Evolutionary conservation across 1,140 invertebrate genomes (phyloP), one percentile per base, ranked within the genome.

Genomic region (Onthophagus taurus): DNA sequence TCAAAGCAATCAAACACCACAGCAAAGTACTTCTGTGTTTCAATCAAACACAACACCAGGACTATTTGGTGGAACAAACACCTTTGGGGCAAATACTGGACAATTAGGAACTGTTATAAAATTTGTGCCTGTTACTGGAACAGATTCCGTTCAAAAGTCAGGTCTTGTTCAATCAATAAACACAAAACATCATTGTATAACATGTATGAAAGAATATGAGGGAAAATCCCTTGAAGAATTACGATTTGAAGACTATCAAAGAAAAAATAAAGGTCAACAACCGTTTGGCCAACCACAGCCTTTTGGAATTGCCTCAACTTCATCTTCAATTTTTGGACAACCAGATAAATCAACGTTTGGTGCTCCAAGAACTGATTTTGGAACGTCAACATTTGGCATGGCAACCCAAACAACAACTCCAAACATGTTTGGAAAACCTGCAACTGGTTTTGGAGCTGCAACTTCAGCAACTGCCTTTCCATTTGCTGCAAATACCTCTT

Each of bases 201-300:
- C 89, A 3, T 89, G 85, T 47, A 97, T 97, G 94, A 95, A 97
- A 70, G 92, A 97, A 59, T 97, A 97, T 68, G 92, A 97, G 60
- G 69, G 60, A 16, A 97, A 97, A 70, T 93, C 89, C 1, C 65
- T 97, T 17, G 93, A 97, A 67, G 94, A 98, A 66, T 65, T 99
- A 1, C 72, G 94, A 34, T 67, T 88, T 17, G 94, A 98, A 67
- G 95, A 99, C 71, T 98, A 98, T 68, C 63, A 74, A 23, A 85
- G 85, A 8, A 88, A 88, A 42, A 68, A 92, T 8, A 97, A 96
- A 72, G 89, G 88, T 23, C 56, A 51, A 31, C 20, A 45, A 30
- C 30, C 19, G 13, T 54, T 56, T 49, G 53, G 52, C 20, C 30
- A 51, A 17, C 21, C 54, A 7, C 37, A 39, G 18, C 48, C 55